Base-by-base conservation (phyloP, 2,797 vertebrate species). In the Dendrocincla fuliginosa region DNA sequence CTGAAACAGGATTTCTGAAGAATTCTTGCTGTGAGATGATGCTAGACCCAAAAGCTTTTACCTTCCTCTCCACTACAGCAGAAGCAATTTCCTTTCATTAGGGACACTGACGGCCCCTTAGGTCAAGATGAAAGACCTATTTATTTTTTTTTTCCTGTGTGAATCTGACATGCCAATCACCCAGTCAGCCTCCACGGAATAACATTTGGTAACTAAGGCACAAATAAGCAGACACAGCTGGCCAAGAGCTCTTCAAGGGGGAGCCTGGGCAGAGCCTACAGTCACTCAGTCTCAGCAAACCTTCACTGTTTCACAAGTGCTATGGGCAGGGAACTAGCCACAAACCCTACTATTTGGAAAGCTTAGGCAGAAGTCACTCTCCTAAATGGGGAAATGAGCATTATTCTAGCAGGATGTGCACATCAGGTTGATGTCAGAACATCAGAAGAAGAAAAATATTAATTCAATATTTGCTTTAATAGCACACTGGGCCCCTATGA, bases 11-110 rank as follows among this genome's bases (percentile, higher is more conserved):
- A 81, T 77, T 95, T 94, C 74, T 84, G 70, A 87, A 64, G 76
- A 81, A 90, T 89, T 79, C 92, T 94, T 94, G 91, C 96, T 96
- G 93, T 25, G 89, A 96, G 81, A 77, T 49, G 80, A 89, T 82
- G 47, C 84, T 86, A 91, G 77, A 95, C 91, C 63, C 84, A 83
- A 84, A 88, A 63, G 82, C 81, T 84, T 94, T 90, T 87, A 91
- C 61, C 44, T 87, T 83, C 74, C 91, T 87, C 70, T 93, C 68
- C 81, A 57, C 60, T 74, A 84, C 92, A 47, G 89, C 87, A 97
- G 60, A 70, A 70, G 42, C 53, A 87, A 86, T 83, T 89, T 93
- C 92, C 92, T 96, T 95, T 95, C 87, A 94, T 81, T 89, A 87
- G 87, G 90, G 74, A 92, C 47, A 87, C 78, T 6, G 22, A 92